Evolutionary conservation across 2,888 invertebrate genomes (phyloP).

Genomic region (Ochropleura plecta): DNA sequence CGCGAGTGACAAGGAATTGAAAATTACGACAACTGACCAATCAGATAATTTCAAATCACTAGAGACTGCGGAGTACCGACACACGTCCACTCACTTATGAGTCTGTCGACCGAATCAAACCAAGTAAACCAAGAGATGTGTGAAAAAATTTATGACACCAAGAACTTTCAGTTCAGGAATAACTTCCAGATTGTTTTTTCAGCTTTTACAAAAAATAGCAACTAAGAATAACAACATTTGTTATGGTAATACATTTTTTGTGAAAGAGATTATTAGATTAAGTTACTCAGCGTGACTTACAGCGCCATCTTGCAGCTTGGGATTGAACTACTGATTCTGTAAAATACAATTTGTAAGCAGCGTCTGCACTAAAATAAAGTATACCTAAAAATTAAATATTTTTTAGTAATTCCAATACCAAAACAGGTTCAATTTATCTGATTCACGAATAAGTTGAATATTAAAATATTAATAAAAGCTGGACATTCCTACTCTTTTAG

Average conservation of each 20-base stretch:
- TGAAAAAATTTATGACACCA: background rate
- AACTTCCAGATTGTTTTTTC: background rate
- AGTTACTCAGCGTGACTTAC: background rate
- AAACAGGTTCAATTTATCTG: background rate
- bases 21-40: too few relatives aligned
- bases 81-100: too few relatives aligned
- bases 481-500: too few relatives aligned
- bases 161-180: too few relatives aligned
- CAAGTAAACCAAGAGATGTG: background rate
- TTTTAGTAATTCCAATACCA: background rate
- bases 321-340: background rate
- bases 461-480: too few relatives aligned
- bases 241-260: too few relatives aligned
- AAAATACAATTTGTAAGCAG: background rate
- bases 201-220: background rate
- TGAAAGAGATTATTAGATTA: background rate
- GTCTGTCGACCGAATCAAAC: too few relatives aligned
- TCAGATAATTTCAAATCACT: too few relatives aligned
- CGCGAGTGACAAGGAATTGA: too few relatives aligned
- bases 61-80: too few relatives aligned
- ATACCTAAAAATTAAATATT: background rate
- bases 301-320: conserved; percentile 11
- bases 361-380: background rate
- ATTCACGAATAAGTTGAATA: background rate
- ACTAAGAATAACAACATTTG: too few relatives aligned